Evolutionary conservation across 2,113 vertebrate genomes (phyloP).

Genomic region (Pedetes capensis): DNA sequence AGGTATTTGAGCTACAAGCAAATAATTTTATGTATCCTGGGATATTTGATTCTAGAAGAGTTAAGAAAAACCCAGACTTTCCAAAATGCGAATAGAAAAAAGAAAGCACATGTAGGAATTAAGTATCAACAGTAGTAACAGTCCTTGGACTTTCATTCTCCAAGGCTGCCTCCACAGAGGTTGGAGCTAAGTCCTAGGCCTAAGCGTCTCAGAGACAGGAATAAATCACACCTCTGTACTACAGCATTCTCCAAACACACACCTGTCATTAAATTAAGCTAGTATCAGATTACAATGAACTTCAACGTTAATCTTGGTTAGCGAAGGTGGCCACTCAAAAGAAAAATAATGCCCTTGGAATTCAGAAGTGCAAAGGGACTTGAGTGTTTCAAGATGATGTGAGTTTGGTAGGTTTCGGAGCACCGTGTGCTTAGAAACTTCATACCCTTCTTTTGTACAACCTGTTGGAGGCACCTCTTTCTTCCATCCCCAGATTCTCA

Average conservation of each 20-base stretch:
- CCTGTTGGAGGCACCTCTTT: background rate
- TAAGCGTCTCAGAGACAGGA: background rate
- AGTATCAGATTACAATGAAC: background rate
- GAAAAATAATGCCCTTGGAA: background rate
- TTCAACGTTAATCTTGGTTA: background rate
- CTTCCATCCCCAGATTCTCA: background rate
- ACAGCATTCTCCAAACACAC: background rate
- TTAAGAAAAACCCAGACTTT: background rate
- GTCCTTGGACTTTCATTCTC: background rate
- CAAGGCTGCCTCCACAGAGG: background rate
- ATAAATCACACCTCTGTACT: background rate
- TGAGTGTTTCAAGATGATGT: background rate
- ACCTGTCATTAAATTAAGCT: background rate
- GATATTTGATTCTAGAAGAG: background rate
- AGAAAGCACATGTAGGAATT: background rate
- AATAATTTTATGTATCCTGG: background rate
- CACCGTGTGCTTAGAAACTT: background rate
- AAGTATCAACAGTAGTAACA: background rate
- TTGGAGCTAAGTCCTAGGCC: background rate
- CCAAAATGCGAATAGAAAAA: background rate
- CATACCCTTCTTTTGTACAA: background rate
- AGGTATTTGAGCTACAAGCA: background rate
- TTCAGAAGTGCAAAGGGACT: background rate
- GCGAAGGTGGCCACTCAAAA: background rate
- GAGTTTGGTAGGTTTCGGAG: background rate